Evolutionary conservation across 2,888 invertebrate species (phyloP).

Genomic region (Mamestra brassicae): DNA sequence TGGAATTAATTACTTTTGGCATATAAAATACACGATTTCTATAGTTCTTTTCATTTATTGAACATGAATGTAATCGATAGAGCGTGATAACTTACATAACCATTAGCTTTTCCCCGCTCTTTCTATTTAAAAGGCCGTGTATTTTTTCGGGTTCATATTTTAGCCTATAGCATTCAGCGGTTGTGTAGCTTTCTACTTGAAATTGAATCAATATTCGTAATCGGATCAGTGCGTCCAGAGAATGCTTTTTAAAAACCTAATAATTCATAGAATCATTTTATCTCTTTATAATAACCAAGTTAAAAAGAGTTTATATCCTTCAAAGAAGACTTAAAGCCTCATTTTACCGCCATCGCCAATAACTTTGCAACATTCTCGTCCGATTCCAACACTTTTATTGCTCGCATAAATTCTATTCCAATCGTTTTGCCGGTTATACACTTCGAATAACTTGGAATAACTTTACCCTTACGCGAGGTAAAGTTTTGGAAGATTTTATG

Average conservation of each 20-base stretch:
- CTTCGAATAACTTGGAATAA: constrained; percentile 44
- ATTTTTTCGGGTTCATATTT: too few relatives aligned
- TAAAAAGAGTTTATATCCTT: constrained; percentile 2
- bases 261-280: too few relatives aligned
- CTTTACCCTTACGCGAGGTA: constrained; percentile 17
- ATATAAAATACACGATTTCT: background rate
- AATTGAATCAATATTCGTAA: too few relatives aligned
- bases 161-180: too few relatives aligned
- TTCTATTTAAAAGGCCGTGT: too few relatives aligned
- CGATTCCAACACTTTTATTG: constrained; percentile 54
- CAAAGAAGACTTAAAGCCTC: constrained; percentile 9
- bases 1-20: background rate
- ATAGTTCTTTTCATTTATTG: background rate
- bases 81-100: background rate
- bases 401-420: constrained; percentile 55
- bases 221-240: too few relatives aligned
- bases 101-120: background rate
- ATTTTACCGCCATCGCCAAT: constrained; percentile 15
- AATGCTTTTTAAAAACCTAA: too few relatives aligned
- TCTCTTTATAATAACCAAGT: background rate
- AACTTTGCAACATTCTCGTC: constrained; percentile 25
- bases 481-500: constrained; percentile 47
- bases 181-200: too few relatives aligned
- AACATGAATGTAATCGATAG: background rate
- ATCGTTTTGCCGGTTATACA: constrained; percentile 49